A percentile compares a stretch with the other conserved stretches of the same genome.
Conservation (phyloP, 1,140 invertebrate species). For the Pogonognathellus flavescens region DNA sequence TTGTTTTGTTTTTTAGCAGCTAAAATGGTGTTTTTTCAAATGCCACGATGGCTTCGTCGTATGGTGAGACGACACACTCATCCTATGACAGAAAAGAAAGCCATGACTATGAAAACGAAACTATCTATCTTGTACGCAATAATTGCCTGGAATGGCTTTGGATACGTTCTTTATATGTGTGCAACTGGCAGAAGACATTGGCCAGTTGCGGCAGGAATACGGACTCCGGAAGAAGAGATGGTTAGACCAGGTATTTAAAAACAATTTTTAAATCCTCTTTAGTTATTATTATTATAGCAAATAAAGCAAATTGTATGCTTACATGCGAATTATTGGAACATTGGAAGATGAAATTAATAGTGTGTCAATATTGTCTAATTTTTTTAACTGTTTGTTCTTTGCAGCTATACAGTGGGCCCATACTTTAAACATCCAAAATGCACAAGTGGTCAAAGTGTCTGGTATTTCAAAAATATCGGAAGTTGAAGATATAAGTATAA, state of each 20-base stretch:
- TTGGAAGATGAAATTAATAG: too few relatives aligned
- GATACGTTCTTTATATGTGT: constrained; percentile 74
- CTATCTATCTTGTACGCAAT: constrained; percentile 76
- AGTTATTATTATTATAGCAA: too few relatives aligned
- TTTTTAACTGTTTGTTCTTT: constrained; percentile 47
- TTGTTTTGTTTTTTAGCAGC: not conserved
- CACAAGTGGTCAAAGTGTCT: constrained; percentile 72
- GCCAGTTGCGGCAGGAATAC: constrained; percentile 76
- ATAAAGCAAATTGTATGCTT: too few relatives aligned
- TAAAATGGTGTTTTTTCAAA: constrained; percentile 19
- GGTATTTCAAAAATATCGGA: not conserved
- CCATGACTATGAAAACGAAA: constrained; percentile 74
- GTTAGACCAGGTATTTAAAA: constrained; percentile 72
- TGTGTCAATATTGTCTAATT: too few relatives aligned
- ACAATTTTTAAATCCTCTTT: too few relatives aligned
- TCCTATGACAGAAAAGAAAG: constrained; percentile 74
- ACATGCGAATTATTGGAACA: too few relatives aligned
- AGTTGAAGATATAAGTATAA: not conserved
- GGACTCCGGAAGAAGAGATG: constrained; percentile 74
- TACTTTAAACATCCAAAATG: constrained; percentile 73
- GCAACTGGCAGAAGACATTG: constrained; percentile 76
- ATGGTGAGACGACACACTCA: constrained; percentile 75
- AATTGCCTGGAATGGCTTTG: constrained; percentile 77
- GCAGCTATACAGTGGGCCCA: constrained; percentile 71
- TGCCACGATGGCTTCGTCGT: constrained; percentile 66